Evolutionary conservation across 2,888 invertebrate genomes (phyloP).

Genomic region (Steromphala cineraria): DNA sequence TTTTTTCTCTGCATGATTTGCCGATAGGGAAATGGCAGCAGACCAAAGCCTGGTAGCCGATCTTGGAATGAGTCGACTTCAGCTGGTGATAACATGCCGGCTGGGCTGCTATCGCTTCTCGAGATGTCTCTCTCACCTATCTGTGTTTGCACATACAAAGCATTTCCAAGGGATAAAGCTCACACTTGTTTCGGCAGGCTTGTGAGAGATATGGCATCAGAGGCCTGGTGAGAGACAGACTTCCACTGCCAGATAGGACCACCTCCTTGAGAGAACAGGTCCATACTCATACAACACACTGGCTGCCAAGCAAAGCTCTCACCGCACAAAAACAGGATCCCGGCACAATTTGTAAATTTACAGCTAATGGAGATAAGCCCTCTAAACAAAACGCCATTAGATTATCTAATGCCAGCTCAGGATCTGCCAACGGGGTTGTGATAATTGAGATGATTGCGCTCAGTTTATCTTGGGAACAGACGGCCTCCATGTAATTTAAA

Average conservation of each 20-base stretch:
- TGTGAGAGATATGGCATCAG: background rate
- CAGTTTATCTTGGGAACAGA: slow-evolving; percentile 16
- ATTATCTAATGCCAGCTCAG: background rate
- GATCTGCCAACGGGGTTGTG: background rate
- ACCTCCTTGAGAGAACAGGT: background rate
- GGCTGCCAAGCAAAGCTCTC: background rate
- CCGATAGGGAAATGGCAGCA: slow-evolving; percentile 8
- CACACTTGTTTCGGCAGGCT: background rate
- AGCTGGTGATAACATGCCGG: background rate
- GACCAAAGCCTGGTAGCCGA: background rate
- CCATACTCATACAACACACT: background rate
- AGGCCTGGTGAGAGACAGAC: background rate
- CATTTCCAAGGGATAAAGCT: background rate
- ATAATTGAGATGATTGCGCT: slow-evolving; percentile 16
- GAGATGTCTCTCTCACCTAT: slow-evolving; percentile 9
- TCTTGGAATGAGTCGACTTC: too few relatives aligned
- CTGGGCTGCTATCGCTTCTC: background rate
- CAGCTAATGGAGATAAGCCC: slow-evolving; percentile 21
- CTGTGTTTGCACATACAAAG: slow-evolving; percentile 7
- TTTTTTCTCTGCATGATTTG: slow-evolving; percentile 11
- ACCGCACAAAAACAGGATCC: background rate
- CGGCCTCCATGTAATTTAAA: slow-evolving; percentile 15
- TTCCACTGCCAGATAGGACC: background rate
- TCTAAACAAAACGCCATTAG: slow-evolving; percentile 19
- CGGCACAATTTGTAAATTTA: slow-evolving; percentile 21